These are phyloP conservation scores for Acinonyx jubatus DNA, from an alignment of 2,113 vertebrate species.

Conservation along the genomic window DNA sequence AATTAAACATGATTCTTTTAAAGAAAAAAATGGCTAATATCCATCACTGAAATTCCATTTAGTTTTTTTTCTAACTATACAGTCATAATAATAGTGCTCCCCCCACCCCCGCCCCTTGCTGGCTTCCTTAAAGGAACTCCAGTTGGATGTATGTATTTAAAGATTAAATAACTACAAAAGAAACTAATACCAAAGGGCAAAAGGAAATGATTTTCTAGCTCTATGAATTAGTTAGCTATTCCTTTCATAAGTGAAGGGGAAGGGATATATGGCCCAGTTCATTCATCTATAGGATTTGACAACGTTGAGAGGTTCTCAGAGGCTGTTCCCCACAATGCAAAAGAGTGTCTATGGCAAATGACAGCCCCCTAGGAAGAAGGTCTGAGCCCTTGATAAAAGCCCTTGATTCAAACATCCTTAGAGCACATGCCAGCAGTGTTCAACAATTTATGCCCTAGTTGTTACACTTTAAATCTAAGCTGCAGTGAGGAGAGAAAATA, in stretches of 20 bases:
- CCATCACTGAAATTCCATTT: not conserved
- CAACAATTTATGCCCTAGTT: conserved; percentile 84
- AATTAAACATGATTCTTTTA: not conserved
- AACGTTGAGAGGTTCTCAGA: conserved; percentile 82
- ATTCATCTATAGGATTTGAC: conserved; percentile 87
- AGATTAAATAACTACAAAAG: conserved; percentile 88
- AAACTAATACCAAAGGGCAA: conserved; percentile 82
- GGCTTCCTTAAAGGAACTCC: conserved; percentile 84
- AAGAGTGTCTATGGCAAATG: conserved; percentile 85
- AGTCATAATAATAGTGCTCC: conserved; percentile 30
- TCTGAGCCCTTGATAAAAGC: conserved; percentile 81
- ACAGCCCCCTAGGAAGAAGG: conserved; percentile 84
- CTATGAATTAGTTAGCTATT: conserved; percentile 85
- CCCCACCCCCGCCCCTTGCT: conserved; percentile 58
- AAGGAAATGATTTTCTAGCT: conserved; percentile 86
- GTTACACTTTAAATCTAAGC: conserved; percentile 79
- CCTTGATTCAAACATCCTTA: conserved; percentile 84
- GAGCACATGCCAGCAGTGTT: conserved; percentile 82
- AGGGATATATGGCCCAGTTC: conserved; percentile 86
- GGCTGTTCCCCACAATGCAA: conserved; percentile 82
- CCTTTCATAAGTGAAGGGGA: conserved; percentile 80
- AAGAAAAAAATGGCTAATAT: not conserved
- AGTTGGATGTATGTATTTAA: conserved; percentile 78
- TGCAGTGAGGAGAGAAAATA: conserved; percentile 78
- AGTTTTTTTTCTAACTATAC: accelerated